Conservation (phyloP, 2,797 vertebrate genomes). For the Spinibarbus caldwelli region DNA sequence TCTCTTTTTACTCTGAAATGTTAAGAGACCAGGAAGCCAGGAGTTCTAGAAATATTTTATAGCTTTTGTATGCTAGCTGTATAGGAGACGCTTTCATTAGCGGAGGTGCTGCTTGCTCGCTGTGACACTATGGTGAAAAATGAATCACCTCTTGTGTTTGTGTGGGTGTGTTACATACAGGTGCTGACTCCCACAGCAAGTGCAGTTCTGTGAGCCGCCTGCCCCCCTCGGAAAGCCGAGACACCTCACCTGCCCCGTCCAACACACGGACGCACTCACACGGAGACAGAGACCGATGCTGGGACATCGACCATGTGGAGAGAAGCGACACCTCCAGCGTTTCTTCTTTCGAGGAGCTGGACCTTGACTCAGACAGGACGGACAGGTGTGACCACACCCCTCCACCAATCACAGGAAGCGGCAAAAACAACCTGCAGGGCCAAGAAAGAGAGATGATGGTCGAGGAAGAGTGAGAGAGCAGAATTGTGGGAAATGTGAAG, state of each 20-base stretch:
- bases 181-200: constrained; percentile 84
- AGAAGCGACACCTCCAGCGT: constrained; percentile 75
- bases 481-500: neutral
- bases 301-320: constrained; percentile 27
- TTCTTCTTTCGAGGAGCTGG: constrained; percentile 84
- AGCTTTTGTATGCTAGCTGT: neutral
- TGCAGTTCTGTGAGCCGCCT: constrained; percentile 84
- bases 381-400: constrained; percentile 60
- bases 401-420: constrained; percentile 19
- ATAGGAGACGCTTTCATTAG: constrained; percentile 25
- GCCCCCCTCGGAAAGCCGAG: constrained; percentile 80
- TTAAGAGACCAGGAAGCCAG: neutral
- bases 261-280: constrained; percentile 33
- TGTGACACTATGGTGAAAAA: constrained; percentile 12
- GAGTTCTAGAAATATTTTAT: neutral
- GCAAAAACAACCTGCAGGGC: constrained; percentile 66
- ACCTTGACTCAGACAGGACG: constrained; percentile 73
- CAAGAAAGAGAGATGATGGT: constrained; percentile 70
- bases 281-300: neutral
- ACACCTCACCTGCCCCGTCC: constrained; percentile 74
- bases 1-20: neutral
- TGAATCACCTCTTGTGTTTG: constrained; percentile 39
- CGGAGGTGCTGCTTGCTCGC: constrained; percentile 13
- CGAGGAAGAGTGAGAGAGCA: constrained; percentile 78
- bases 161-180: constrained; percentile 54